These are phyloP conservation scores for Cebus imitator DNA, from an alignment of 2,113 vertebrate genomes.

Conservation along the genomic window DNA sequence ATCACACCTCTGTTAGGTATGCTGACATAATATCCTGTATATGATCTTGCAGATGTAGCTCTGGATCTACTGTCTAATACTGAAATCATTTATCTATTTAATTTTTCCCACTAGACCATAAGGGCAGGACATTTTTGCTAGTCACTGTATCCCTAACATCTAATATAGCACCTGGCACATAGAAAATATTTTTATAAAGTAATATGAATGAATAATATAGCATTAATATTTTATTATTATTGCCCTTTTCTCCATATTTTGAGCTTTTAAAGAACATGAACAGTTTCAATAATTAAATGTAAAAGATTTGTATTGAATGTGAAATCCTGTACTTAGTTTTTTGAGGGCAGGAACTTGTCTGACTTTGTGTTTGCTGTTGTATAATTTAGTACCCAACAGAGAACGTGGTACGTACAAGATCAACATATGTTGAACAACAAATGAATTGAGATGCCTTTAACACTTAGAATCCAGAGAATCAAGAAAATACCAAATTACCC, in stretches of 20 bases:
- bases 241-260: background rate
- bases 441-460: background rate
- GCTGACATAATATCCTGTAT: background rate
- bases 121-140: background rate
- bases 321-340: background rate
- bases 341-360: background rate
- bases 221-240: background rate
- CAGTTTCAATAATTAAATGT: background rate
- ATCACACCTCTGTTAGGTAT: background rate
- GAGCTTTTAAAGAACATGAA: background rate
- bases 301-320: background rate
- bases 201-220: background rate
- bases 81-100: background rate
- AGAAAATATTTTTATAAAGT: background rate
- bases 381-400: background rate
- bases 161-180: background rate
- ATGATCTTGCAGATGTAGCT: background rate
- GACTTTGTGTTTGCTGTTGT: background rate
- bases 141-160: background rate
- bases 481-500: background rate
- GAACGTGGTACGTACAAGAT: background rate
- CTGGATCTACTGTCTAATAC: background rate
- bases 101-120: background rate
- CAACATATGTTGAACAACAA: background rate
- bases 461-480: background rate